Evolutionary conservation across 2,797 vertebrate species (phyloP).

Genomic region (Lepus oiostolus): DNA sequence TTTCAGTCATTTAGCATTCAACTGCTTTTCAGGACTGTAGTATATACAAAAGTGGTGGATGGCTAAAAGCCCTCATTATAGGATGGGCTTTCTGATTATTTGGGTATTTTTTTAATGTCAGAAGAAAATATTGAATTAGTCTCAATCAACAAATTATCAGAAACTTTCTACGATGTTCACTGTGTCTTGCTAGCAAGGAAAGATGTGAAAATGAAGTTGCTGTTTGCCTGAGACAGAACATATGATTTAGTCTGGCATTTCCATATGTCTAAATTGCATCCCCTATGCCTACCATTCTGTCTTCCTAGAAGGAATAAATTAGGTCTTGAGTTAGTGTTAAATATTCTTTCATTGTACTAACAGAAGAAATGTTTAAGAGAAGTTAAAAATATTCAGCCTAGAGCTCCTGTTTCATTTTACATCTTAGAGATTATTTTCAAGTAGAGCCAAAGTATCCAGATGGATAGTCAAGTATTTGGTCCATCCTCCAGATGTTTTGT

Average conservation of each 20-base stretch:
- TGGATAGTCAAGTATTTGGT: slow-evolving; percentile 1
- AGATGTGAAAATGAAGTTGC: neutral
- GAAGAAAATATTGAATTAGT: slow-evolving; percentile 60
- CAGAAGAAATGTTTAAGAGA: slow-evolving; percentile 31
- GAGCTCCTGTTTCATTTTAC: slow-evolving; percentile 43
- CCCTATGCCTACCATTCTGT: neutral
- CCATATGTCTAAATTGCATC: neutral
- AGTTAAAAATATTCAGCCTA: neutral
- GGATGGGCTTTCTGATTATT: neutral
- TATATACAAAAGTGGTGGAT: neutral
- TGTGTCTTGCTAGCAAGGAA: neutral
- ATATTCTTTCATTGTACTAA: neutral
- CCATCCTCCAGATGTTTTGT: slow-evolving; percentile 59
- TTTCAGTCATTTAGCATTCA: neutral
- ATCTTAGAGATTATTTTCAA: slow-evolving; percentile 42
- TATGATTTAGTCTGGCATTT: slow-evolving; percentile 20
- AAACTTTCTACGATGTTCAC: slow-evolving; percentile 49
- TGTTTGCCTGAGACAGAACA: neutral
- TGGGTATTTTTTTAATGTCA: neutral
- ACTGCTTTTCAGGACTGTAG: neutral
- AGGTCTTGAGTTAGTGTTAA: neutral
- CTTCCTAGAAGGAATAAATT: slow-evolving; percentile 41
- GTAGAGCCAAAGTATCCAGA: slow-evolving; percentile 49
- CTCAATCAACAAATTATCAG: slow-evolving; percentile 29
- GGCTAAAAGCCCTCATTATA: neutral